A percentile compares a stretch with the other conserved stretches of the same genome.
Evolutionary conservation across 2,888 invertebrate species (phyloP).

Genomic region (Notodonta dromedarius): DNA sequence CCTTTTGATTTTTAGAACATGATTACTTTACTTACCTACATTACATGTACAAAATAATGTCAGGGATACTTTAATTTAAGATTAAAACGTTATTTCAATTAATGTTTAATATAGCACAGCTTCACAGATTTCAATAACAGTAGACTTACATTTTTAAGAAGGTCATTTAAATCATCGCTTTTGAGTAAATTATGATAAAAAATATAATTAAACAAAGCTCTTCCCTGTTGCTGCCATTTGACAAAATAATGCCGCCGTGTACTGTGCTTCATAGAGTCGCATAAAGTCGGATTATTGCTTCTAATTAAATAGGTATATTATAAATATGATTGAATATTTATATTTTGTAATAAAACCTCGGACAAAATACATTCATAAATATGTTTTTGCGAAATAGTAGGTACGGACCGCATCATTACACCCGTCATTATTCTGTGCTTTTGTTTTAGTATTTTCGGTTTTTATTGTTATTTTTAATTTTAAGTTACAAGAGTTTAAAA

Average conservation of each 20-base stretch:
- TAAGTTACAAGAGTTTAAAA: slow-evolving; percentile 75
- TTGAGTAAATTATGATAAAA: background rate
- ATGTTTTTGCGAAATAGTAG: background rate
- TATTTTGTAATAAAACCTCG: no score
- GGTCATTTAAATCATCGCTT: slow-evolving; percentile 24
- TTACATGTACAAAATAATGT: slow-evolving; percentile 44
- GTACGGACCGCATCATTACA: background rate
- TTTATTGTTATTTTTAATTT: slow-evolving; percentile 74
- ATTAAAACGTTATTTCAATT: background rate
- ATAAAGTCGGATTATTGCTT: background rate
- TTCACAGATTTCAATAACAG: background rate
- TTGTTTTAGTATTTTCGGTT: slow-evolving; percentile 50
- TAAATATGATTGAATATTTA: background rate
- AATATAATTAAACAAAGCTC: slow-evolving; percentile 11
- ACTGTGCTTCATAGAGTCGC: slow-evolving; percentile 22
- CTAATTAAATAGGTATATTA: background rate
- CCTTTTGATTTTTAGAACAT: slow-evolving; percentile 24
- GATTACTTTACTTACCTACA: slow-evolving; percentile 43
- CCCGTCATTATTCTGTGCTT: slow-evolving; percentile 17
- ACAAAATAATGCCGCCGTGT: no score
- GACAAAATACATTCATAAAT: background rate
- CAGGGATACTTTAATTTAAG: slow-evolving; percentile 16
- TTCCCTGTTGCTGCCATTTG: slow-evolving; percentile 18
- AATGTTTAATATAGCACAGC: background rate
- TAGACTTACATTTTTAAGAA: slow-evolving; percentile 27